These are phyloP conservation scores for Indicator maculatus DNA, from an alignment of 2,113 vertebrate genomes.

Conservation along the genomic window DNA sequence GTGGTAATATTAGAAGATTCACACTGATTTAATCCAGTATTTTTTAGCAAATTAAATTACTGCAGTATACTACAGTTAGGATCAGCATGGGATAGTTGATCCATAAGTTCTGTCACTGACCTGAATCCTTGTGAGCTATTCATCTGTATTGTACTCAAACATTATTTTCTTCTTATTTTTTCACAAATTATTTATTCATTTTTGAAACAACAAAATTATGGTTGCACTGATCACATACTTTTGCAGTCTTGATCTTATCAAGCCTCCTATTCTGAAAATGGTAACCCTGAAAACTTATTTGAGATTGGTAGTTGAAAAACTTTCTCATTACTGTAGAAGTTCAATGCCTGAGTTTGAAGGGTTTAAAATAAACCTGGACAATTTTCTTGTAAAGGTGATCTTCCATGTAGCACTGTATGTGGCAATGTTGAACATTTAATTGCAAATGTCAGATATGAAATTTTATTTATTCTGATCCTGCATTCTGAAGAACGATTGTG, in stretches of 20 bases:
- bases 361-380: background rate
- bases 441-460: background rate
- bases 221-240: background rate
- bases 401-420: background rate
- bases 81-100: background rate
- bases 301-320: background rate
- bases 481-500: background rate
- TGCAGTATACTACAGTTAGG: background rate
- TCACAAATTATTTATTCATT: background rate
- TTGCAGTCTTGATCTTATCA: background rate
- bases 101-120: background rate
- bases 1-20: background rate
- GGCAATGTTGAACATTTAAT: background rate
- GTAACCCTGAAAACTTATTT: background rate
- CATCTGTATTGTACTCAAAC: background rate
- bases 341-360: background rate
- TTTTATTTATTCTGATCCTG: background rate
- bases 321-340: background rate
- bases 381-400: background rate
- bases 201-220: background rate
- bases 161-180: background rate
- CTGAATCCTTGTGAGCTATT: background rate
- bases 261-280: background rate
- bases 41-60: conserved; percentile 8
- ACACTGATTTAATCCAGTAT: background rate